Evolutionary conservation across 2,888 invertebrate species (phyloP).

Genomic region (Andrena dorsata): DNA sequence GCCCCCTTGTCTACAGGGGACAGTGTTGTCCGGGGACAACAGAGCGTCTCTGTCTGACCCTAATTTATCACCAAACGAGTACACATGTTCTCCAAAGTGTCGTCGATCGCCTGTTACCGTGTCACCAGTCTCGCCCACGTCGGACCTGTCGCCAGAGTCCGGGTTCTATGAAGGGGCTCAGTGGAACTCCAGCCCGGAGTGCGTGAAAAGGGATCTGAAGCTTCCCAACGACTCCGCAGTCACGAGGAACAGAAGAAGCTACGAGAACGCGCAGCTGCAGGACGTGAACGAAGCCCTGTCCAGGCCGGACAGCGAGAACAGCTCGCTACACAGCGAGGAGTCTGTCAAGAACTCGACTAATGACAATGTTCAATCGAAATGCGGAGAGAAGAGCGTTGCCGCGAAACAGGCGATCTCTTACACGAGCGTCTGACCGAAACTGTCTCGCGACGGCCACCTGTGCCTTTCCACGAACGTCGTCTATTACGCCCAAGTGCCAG

Average conservation of each 20-base stretch:
- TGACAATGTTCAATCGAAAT: slow-evolving; percentile 30
- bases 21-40: slow-evolving; percentile 3
- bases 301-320: slow-evolving; percentile 67
- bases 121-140: slow-evolving; percentile 51
- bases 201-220: slow-evolving; percentile 55
- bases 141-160: slow-evolving; percentile 75
- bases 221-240: slow-evolving; percentile 57
- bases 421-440: slow-evolving; percentile 73
- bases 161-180: slow-evolving; percentile 75
- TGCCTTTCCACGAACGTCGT: slow-evolving; percentile 26
- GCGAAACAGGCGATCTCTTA: slow-evolving; percentile 72
- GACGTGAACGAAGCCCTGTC: slow-evolving; percentile 74
- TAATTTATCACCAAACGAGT: slow-evolving; percentile 38
- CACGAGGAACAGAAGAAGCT: slow-evolving; percentile 75
- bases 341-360: slow-evolving; percentile 41
- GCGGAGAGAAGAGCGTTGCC: slow-evolving; percentile 16
- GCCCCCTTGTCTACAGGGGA: slow-evolving; percentile 1
- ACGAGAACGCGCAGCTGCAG: slow-evolving; percentile 78
- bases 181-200: slow-evolving; percentile 73
- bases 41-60: slow-evolving; percentile 29
- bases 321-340: slow-evolving; percentile 50
- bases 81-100: background rate
- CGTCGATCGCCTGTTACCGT: background rate
- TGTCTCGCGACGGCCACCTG: background rate
- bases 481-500: slow-evolving; percentile 35